phyloP scores from a whole-genome alignment of 92 coral and sea anemone species.

The Porites rus region DNA sequence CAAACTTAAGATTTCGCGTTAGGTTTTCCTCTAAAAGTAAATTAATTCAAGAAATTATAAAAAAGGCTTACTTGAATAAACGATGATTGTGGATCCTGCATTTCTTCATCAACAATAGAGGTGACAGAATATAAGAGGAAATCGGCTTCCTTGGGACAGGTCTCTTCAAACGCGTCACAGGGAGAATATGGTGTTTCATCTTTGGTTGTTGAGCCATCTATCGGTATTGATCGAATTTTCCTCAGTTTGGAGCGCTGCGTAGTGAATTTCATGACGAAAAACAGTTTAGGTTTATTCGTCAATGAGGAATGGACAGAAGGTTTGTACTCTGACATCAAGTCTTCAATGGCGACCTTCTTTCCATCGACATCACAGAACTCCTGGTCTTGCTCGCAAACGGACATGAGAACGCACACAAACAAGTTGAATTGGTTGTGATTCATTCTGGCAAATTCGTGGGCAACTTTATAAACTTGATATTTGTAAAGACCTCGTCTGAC shows the following conservation, averaged over 20 bases:
- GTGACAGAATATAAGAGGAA: constrained; percentile 8
- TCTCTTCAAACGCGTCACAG: not conserved
- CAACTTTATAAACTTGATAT: constrained; percentile 3
- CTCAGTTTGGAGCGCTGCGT: not conserved
- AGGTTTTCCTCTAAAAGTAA: too few relatives aligned
- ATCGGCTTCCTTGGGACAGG: constrained; percentile 11
- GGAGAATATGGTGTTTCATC: not conserved
- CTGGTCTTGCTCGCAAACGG: constrained; percentile 47
- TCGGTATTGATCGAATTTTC: not conserved
- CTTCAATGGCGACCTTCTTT: not conserved
- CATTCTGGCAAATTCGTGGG: constrained; percentile 9
- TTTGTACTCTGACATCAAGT: constrained; percentile 17
- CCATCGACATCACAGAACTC: constrained; percentile 1
- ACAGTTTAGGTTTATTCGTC: constrained; percentile 49
- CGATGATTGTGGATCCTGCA: not conserved
- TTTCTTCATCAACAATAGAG: not conserved
- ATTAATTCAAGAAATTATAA: not conserved
- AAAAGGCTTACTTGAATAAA: not conserved
- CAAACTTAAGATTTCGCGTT: not conserved
- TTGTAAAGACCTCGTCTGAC: constrained; percentile 9
- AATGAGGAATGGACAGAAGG: constrained; percentile 30
- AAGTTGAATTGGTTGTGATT: constrained; percentile 51
- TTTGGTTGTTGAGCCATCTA: not conserved
- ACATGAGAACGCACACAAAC: constrained; percentile 58
- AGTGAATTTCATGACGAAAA: constrained; percentile 9